A percentile compares a stretch with the other conserved stretches of the same genome.
Evolutionary conservation across 2,113 vertebrate species (phyloP).

Genomic region (Rhabdornis inornatus): DNA sequence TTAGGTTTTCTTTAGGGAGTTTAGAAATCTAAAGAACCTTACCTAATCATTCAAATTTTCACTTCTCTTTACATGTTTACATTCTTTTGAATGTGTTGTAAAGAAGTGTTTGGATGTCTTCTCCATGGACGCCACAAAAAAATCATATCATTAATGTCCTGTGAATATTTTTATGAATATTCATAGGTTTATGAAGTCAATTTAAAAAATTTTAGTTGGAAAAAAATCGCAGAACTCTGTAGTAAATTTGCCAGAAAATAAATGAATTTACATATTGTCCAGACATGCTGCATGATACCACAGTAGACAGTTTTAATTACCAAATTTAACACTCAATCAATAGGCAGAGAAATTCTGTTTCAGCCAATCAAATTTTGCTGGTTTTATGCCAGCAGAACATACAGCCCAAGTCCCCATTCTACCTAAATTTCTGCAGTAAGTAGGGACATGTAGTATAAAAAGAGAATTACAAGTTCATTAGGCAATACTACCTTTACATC

Average conservation of each 20-base stretch:
- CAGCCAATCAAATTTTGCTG: background rate
- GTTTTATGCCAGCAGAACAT: background rate
- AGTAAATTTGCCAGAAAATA: background rate
- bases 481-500: background rate
- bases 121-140: background rate
- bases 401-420: background rate
- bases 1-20: background rate
- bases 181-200: background rate
- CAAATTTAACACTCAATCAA: background rate
- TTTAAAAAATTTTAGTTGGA: background rate
- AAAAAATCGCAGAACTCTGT: background rate
- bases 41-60: background rate
- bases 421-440: background rate
- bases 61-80: background rate
- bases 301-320: background rate
- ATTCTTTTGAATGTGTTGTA: background rate
- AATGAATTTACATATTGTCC: background rate
- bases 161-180: background rate
- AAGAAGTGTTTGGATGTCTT: background rate
- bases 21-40: background rate
- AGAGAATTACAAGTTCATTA: background rate
- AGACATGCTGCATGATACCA: background rate
- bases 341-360: background rate
- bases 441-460: background rate
- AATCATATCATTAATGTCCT: background rate